phyloP scores from a whole-genome alignment of 2,113 vertebrate species.

The Herpetotheres cachinnans region DNA sequence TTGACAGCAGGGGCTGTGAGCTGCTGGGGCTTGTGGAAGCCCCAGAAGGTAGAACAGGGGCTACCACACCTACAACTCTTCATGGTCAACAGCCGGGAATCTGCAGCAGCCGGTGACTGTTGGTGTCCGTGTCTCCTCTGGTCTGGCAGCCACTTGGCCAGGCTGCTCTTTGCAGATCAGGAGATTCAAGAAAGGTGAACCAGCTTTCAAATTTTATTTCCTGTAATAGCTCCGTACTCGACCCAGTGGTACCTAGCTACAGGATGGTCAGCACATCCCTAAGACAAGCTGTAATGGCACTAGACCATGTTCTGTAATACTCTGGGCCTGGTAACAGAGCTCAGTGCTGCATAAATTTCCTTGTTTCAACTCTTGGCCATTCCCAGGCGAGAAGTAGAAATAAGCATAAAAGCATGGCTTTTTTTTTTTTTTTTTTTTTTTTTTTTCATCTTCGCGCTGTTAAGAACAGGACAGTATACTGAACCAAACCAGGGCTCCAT shows the following conservation, averaged over 20 bases:
- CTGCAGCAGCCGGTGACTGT: background rate
- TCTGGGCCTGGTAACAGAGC: background rate
- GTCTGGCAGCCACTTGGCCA: background rate
- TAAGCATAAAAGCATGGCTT: background rate
- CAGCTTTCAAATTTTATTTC: background rate
- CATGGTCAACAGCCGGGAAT: fast-evolving
- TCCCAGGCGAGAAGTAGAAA: background rate
- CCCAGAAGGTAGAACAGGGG: background rate
- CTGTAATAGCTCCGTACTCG: background rate
- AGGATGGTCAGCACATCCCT: background rate
- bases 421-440: too few relatives aligned
- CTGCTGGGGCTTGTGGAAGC: background rate
- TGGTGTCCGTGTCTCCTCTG: background rate
- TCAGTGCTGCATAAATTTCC: background rate
- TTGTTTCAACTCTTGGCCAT: background rate
- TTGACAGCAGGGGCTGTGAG: background rate
- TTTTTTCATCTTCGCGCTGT: background rate
- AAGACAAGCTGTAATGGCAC: fast-evolving
- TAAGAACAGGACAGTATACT: fast-evolving
- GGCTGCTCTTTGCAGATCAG: background rate
- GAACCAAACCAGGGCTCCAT: background rate
- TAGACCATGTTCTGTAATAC: fast-evolving
- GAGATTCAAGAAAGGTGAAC: background rate
- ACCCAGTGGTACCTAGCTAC: fast-evolving
- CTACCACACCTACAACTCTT: background rate